phyloP scores from a whole-genome alignment of 2,797 vertebrate species.

The Bovichtus diacanthus region DNA sequence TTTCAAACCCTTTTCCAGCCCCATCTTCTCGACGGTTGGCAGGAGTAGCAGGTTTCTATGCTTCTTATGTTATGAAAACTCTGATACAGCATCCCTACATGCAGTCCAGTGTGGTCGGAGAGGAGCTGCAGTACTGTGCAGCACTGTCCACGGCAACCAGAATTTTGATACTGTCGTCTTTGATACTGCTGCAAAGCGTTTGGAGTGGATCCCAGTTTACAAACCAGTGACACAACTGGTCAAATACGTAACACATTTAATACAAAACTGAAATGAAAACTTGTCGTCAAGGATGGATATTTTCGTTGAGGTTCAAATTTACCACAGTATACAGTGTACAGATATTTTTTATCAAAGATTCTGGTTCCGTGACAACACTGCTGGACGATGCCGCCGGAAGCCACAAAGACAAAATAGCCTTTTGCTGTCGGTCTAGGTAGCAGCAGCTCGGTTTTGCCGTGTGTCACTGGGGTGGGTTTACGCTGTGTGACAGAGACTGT shows the following conservation, averaged over 20 bases:
- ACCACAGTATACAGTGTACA: not conserved
- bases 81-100: not conserved
- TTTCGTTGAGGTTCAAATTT: not conserved
- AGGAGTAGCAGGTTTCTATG: slow-evolving; percentile 10
- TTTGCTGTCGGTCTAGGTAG: slow-evolving; percentile 32
- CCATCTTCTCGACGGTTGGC: slow-evolving; percentile 13
- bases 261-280: no score
- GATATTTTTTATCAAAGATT: not conserved
- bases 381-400: slow-evolving; percentile 26
- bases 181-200: not conserved
- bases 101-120: not conserved
- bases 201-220: slow-evolving; percentile 4
- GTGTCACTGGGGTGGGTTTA: slow-evolving; percentile 63
- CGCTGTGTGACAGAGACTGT: slow-evolving; percentile 68
- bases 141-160: slow-evolving; percentile 10
- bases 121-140: slow-evolving; percentile 11
- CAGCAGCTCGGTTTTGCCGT: slow-evolving; percentile 30
- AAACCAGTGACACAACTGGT: slow-evolving; percentile 8
- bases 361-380: slow-evolving; percentile 25
- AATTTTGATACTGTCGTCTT: not conserved
- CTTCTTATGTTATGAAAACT: slow-evolving; percentile 1
- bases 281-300: not conserved
- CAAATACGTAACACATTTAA: not conserved
- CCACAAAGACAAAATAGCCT: slow-evolving; percentile 23
- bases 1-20: slow-evolving; percentile 19